Evolutionary conservation across 2,888 invertebrate genomes (phyloP).

Genomic region (Agrypnus murinus): DNA sequence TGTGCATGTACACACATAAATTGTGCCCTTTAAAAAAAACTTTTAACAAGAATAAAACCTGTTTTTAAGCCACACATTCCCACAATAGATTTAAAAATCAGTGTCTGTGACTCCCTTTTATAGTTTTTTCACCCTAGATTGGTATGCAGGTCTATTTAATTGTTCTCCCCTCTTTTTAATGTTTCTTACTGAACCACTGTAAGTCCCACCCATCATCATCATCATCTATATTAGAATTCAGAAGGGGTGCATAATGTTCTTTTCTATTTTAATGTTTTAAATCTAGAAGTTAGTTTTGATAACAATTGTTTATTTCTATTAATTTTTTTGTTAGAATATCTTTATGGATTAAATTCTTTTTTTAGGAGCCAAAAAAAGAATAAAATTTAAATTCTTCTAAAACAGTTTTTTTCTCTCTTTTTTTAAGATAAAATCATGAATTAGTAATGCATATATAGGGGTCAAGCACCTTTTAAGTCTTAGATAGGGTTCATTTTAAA

Average conservation of each 20-base stretch:
- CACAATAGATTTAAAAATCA: slow-evolving; percentile 67
- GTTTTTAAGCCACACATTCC: slow-evolving; percentile 60
- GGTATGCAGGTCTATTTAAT: slow-evolving; percentile 62
- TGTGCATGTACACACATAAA: slow-evolving; percentile 16
- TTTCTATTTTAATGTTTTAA: slow-evolving; percentile 1
- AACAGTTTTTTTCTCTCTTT: background rate
- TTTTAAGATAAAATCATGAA: slow-evolving; percentile 32
- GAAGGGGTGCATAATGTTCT: slow-evolving; percentile 48
- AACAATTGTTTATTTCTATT: slow-evolving; percentile 3
- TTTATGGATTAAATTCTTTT: background rate
- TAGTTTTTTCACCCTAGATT: slow-evolving; percentile 70
- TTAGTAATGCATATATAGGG: slow-evolving; percentile 36
- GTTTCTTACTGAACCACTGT: slow-evolving; percentile 36
- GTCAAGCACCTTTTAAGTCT: slow-evolving; percentile 39
- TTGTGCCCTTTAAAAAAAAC: slow-evolving; percentile 47
- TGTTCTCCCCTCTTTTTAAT: slow-evolving; percentile 36
- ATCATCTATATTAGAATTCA: too few relatives aligned
- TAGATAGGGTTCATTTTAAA: slow-evolving; percentile 27
- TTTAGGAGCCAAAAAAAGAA: background rate
- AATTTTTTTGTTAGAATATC: background rate
- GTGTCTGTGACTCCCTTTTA: slow-evolving; percentile 69
- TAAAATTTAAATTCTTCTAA: background rate
- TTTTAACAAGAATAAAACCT: slow-evolving; percentile 56
- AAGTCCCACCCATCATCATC: slow-evolving; percentile 2
- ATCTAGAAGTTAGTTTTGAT: slow-evolving; percentile 40